Evolutionary conservation across 2,113 vertebrate genomes (phyloP), one percentile per base, ranked within the genome.

Genomic region (Antennarius striatus): DNA sequence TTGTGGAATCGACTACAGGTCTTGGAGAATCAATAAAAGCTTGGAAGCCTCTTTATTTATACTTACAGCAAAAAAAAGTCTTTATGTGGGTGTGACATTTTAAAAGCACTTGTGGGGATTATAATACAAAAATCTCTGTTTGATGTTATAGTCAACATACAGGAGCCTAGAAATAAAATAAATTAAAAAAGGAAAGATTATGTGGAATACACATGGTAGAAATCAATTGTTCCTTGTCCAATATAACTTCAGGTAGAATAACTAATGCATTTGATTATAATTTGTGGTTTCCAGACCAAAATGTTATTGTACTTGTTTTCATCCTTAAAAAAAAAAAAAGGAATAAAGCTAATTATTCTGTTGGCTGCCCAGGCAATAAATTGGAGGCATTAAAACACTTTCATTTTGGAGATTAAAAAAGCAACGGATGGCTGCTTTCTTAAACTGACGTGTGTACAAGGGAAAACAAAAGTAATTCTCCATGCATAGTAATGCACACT

Each of bases 281-380:
- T 83, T 75, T 88, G 89, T 67, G 67, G 82, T 81, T 78, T 68
- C 78, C 47, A 40, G 73, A 74, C 87, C 83, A 70, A 74, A 81
- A 75, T 77, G 81, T 86, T 87, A 82, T 91, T 80, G 75, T 88
- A 89, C 87, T 89, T 79, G 81, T 88, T 89, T 86, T 87, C 66
- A 60, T 84, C 83, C 83, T 86, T 10, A 13, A 32, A 14, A 15
- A 88, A 13, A 32, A 14, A 15, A 88, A 88, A 89, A 85, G 76
- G 83, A 91, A 92, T 86, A 91, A 90, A 93, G 90, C 90, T 89
- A 93, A 94, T 93, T 93, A 93, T 89, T 91, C 91, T 86, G 91
- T 93, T 93, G 93, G 86, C 89, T 92, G 92, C 89, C 88, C 92
- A 91, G 89, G 89, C 91, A 91, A 88, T 89, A 93, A 93, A 93